These are phyloP conservation scores for Metaphire vulgaris DNA, from an alignment of 1,140 invertebrate genomes.

Conservation along the genomic window DNA sequence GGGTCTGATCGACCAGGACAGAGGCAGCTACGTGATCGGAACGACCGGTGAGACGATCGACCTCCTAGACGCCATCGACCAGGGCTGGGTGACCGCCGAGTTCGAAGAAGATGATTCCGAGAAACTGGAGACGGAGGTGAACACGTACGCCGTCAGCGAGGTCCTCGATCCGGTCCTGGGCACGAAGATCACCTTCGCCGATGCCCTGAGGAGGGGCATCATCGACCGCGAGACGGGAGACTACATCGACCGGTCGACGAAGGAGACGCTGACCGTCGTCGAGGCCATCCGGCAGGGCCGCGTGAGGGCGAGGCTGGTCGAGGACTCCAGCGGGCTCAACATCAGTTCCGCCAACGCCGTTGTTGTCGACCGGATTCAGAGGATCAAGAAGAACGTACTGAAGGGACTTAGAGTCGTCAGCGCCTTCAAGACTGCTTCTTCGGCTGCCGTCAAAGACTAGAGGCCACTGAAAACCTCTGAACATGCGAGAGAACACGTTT, in stretches of 20 bases:
- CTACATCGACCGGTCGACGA: constrained; percentile 26
- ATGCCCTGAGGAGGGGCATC: constrained; percentile 22
- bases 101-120: neutral
- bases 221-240: constrained; percentile 26
- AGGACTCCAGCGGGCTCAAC: constrained; percentile 40
- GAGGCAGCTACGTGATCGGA: constrained; percentile 27
- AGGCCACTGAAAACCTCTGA: too few species aligned
- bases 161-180: constrained; percentile 11
- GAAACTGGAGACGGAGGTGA: constrained; percentile 9
- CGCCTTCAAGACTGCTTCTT: constrained; percentile 32
- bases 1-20: constrained; percentile 27
- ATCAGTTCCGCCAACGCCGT: constrained; percentile 46
- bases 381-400: constrained; percentile 39
- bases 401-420: constrained; percentile 38
- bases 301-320: constrained; percentile 32
- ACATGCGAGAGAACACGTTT: too few species aligned
- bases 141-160: constrained; percentile 17
- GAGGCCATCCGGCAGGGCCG: constrained; percentile 29
- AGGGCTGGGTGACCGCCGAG: constrained; percentile 26
- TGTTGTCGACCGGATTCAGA: constrained; percentile 41
- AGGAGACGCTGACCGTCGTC: constrained; percentile 23
- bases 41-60: constrained; percentile 8
- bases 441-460: too few species aligned
- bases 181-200: constrained; percentile 13
- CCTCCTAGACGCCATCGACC: constrained; percentile 13